Conservation (phyloP, 2,797 vertebrate species). For the Phoebastria nigripes region DNA sequence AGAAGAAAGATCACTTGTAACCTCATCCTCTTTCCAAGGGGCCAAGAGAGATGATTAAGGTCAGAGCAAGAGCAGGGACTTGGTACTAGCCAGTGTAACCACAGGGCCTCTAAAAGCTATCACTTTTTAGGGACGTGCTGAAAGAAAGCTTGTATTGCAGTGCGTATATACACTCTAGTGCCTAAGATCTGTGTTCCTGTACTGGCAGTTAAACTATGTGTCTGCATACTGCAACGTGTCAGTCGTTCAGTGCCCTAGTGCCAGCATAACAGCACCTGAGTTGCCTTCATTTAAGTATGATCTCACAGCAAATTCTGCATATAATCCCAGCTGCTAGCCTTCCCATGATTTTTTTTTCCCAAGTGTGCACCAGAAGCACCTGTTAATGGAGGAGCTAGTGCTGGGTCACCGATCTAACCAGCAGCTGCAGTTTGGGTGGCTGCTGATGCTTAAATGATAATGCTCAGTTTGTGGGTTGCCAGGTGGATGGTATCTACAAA, state of each 20-base stretch:
- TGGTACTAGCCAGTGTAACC: fast-evolving
- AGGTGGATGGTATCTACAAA: neutral
- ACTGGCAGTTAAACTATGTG: neutral
- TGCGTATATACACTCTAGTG: neutral
- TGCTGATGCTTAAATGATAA: neutral
- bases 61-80: neutral
- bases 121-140: neutral
- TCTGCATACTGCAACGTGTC: fast-evolving
- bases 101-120: neutral
- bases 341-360: neutral
- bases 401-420: neutral
- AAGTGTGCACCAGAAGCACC: neutral
- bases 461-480: neutral
- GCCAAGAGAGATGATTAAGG: neutral
- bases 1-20: neutral
- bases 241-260: no score
- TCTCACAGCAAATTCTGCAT: neutral
- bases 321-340: neutral
- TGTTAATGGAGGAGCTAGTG: neutral
- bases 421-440: neutral
- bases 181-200: neutral
- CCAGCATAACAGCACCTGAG: neutral
- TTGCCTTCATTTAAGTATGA: neutral
- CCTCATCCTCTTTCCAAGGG: neutral
- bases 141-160: neutral